Evolutionary conservation across 2,113 vertebrate genomes (phyloP).

Genomic region (Oncorhynchus kisutch): DNA sequence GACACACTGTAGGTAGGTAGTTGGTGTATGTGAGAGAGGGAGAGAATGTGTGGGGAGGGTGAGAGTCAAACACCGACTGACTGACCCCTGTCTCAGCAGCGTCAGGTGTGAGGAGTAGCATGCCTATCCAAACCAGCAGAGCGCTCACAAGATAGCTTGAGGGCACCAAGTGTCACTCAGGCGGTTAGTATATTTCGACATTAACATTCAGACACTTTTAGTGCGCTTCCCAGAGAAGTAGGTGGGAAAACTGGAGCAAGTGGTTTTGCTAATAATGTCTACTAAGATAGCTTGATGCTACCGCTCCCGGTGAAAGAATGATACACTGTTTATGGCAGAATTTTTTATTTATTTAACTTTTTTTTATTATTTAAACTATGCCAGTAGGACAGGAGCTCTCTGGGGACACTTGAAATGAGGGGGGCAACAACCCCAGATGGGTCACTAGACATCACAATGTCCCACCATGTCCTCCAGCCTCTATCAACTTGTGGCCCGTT

Average conservation of each 20-base stretch:
- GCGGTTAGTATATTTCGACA: slow-evolving; percentile 53
- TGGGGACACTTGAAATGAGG: too few relatives aligned
- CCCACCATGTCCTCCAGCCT: background rate
- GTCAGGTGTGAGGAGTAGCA: background rate
- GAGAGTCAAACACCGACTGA: background rate
- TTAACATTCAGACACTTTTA: slow-evolving; percentile 44
- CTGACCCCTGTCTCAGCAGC: slow-evolving; percentile 2
- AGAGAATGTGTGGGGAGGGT: background rate
- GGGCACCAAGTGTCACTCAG: slow-evolving; percentile 26
- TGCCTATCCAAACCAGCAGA: slow-evolving; percentile 5
- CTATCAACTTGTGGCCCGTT: background rate
- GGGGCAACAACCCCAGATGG: background rate
- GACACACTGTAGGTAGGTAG: background rate
- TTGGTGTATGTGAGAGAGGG: background rate
- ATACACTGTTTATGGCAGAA: background rate
- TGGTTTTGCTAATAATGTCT: background rate
- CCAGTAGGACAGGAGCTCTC: too few relatives aligned
- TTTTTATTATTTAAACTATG: too few relatives aligned
- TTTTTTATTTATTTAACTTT: too few relatives aligned
- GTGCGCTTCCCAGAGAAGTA: slow-evolving; percentile 7
- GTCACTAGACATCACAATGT: background rate
- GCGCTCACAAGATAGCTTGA: slow-evolving; percentile 26
- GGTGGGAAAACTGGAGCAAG: slow-evolving; percentile 2
- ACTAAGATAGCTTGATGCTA: slow-evolving; percentile 1
- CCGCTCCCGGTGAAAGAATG: background rate